These are phyloP conservation scores for Fukomys damarensis DNA, from an alignment of 2,113 vertebrate genomes.

Conservation along the genomic window DNA sequence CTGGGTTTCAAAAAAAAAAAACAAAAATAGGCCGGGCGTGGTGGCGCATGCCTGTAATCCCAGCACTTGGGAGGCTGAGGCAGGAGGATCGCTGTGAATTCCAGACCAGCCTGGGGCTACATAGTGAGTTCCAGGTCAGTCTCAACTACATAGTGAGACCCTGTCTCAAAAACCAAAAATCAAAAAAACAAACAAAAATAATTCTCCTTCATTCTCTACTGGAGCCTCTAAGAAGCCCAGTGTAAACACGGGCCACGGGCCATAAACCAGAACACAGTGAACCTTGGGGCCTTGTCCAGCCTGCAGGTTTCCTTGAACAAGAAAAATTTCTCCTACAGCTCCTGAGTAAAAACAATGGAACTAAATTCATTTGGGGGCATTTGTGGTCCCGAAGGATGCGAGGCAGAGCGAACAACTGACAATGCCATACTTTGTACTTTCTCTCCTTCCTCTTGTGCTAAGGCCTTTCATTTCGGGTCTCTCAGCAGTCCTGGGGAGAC, in stretches of 20 bases:
- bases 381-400: slow-evolving; percentile 57
- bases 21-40: too few relatives aligned
- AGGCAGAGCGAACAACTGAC: slow-evolving; percentile 55
- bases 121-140: too few relatives aligned
- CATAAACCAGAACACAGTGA: slow-evolving; percentile 65
- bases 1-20: background rate
- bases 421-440: slow-evolving; percentile 40
- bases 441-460: background rate
- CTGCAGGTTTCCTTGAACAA: slow-evolving; percentile 52
- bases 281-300: slow-evolving; percentile 23
- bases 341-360: slow-evolving; percentile 71
- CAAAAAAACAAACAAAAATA: slow-evolving; percentile 32
- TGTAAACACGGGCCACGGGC: slow-evolving; percentile 62
- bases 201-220: slow-evolving; percentile 63
- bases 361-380: slow-evolving; percentile 63
- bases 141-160: too few relatives aligned
- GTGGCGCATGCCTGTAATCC: too few relatives aligned
- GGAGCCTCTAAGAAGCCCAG: slow-evolving; percentile 64
- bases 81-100: too few relatives aligned
- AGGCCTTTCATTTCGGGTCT: background rate
- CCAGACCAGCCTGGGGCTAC: too few relatives aligned
- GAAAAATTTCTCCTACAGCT: slow-evolving; percentile 60
- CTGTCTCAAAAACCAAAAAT: too few relatives aligned
- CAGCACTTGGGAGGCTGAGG: too few relatives aligned
- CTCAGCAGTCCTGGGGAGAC: background rate